Base-by-base conservation (phyloP, 2,113 vertebrate species). In the Vimba vimba region DNA sequence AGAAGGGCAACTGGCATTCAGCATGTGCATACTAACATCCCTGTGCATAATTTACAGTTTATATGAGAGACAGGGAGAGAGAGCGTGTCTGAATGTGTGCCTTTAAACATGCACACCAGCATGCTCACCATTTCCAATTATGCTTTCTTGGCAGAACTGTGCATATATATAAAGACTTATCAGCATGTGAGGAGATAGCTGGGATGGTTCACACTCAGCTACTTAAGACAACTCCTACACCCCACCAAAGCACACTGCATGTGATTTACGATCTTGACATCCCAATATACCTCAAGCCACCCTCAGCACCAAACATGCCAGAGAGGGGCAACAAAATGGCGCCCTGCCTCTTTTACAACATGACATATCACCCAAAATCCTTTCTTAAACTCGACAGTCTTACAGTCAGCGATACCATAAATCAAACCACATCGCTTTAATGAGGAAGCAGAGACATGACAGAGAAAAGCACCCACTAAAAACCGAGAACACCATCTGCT, bases 181-280 rank as follows among this genome's bases (percentile, higher is more conserved):
- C 80, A 82, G 80, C 79, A 69, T 68, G 79, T 69, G 45, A 69
- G 80, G 27, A 82, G 45, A 82, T 68, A 82, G 79, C 79, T 52
- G 6, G 45, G 43, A 82, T 69, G 39, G 62, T 69, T 82, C 62
- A 23, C 10, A 11, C 45, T 82, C 62, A 82, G 25, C 80, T 36
- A 52, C 62, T 82, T 52, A 36, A 82, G 27, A 82, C 80, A 82
- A 45, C 52, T 36, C 62, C 43, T 82, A 19, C 62, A 50, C 27
- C 62, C 62, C 27, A 52, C 25, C 45, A 69, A 19, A n/a, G 45
- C 39, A 64, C 78, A 27, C 27, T 69, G 60, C 62, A 69, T 68
- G 62, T 82, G 80, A 82, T 82, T 82, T 52, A 69, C 25, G 43
- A 52, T 64, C 62, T 69, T 33, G 27, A 69, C 80, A 69, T 43